phyloP scores from a whole-genome alignment of 1,140 invertebrate species.

The Psix sp. region DNA sequence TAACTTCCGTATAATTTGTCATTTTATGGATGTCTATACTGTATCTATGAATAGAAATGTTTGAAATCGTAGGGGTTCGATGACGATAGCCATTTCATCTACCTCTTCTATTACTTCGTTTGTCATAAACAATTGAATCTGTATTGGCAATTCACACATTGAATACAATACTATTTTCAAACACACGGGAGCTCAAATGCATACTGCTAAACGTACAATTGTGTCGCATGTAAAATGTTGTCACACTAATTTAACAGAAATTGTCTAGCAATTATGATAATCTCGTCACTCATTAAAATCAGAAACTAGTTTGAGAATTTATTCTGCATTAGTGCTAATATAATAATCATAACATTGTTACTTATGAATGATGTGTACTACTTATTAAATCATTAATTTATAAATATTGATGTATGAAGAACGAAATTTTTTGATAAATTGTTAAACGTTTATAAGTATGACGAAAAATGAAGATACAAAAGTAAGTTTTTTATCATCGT shows the following conservation, averaged over 20 bases:
- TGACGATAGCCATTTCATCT: slow-evolving; percentile 58
- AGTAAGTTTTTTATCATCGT: too few species aligned
- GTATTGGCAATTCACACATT: slow-evolving; percentile 20
- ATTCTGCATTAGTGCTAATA: not conserved
- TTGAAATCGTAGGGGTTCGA: slow-evolving; percentile 57
- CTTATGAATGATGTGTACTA: too few species aligned
- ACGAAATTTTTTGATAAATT: too few species aligned
- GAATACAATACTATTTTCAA: slow-evolving; percentile 36
- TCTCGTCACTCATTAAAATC: too few species aligned
- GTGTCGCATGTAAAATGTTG: slow-evolving; percentile 3
- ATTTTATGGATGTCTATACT: slow-evolving; percentile 62
- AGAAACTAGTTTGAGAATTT: too few species aligned
- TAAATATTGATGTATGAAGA: too few species aligned
- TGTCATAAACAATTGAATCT: slow-evolving; percentile 62
- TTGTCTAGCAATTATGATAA: not conserved
- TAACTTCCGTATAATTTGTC: too few species aligned
- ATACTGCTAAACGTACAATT: slow-evolving; percentile 9
- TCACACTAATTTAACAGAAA: slow-evolving; percentile 15
- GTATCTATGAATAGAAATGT: slow-evolving; percentile 63
- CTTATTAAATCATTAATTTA: too few species aligned
- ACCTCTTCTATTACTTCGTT: slow-evolving; percentile 59
- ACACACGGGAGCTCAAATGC: slow-evolving; percentile 7
- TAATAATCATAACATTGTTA: too few species aligned
- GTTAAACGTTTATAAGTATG: too few species aligned
- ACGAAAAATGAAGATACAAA: too few species aligned